phyloP scores from a whole-genome alignment of 2,888 invertebrate species.

The Sminthurides aquaticus region DNA sequence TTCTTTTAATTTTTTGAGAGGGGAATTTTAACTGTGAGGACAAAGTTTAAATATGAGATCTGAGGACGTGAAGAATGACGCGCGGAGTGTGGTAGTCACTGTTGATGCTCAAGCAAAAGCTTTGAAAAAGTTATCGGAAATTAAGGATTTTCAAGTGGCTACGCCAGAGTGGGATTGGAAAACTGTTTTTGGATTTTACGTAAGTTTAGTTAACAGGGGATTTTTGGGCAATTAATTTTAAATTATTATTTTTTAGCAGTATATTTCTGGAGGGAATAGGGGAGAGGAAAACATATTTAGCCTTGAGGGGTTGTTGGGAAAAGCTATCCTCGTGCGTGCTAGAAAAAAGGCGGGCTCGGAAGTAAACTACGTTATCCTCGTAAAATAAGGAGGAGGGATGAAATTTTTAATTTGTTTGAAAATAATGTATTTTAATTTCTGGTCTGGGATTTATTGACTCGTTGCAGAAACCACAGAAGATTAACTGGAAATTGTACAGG shows the following conservation, averaged over 20 bases:
- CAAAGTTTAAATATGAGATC: too few species aligned
- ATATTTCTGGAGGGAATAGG: too few species aligned
- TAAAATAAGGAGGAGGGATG: too few species aligned
- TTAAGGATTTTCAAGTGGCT: background rate
- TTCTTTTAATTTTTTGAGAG: too few species aligned
- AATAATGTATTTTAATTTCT: background rate
- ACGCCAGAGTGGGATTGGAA: background rate
- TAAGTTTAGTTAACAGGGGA: background rate
- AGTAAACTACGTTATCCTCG: background rate
- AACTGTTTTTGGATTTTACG: conserved; percentile 1
- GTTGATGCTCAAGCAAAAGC: background rate
- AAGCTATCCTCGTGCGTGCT: background rate
- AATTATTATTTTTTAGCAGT: too few species aligned
- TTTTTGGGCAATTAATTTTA: too few species aligned
- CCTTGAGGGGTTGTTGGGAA: background rate
- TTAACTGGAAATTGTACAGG: background rate
- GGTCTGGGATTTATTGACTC: too few species aligned
- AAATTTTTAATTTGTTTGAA: background rate
- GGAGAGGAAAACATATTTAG: too few species aligned
- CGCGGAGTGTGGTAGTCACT: background rate
- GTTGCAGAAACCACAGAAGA: background rate
- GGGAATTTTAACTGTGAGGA: too few species aligned
- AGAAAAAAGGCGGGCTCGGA: background rate
- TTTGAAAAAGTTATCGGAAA: background rate
- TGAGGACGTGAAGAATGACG: background rate